Base-by-base conservation (phyloP, 2,888 invertebrate species). In the Dolichomitus sp. region DNA sequence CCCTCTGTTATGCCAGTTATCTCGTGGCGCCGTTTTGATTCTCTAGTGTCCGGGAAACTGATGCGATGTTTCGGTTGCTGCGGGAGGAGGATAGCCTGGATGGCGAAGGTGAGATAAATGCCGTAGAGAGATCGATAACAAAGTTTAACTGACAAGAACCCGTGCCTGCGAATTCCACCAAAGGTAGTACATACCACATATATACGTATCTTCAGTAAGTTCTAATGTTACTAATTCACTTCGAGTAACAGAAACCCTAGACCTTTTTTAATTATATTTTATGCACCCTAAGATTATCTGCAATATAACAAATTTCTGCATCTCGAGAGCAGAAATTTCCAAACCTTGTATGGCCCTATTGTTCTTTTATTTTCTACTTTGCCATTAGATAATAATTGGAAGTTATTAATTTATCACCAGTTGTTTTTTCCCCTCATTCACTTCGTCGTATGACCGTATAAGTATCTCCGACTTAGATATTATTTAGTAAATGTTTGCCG, bases 1-100 rank as follows among this genome's bases (percentile, higher is more conserved):
- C 68, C 73, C 72, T 72, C 75, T 80, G 83, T 83, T 83, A 83
- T 77, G 80, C 76, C 83, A 80, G 80, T 83, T 83, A 80, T 73
- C 80, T 76, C 61, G 76, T 50, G 72, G 72, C 80, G 61, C 68
- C 76, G 80, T 76, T 80, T 77, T 80, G 77, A 77, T 77, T 76
- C 72, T 76, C 59, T 27, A 33, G 40, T 72, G 76, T 59, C 68
- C 45, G 68, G 52, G 72, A 66, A 76, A 74, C 63, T 65, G 74
- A 17, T 40, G 63, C 50, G 14, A 30, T 52, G 66, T 77, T 70
- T 50, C 59, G n/a, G 63, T 69, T 69, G 50, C 17, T 11, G 33
- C 17, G 30, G 17, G 4, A 11, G 48, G 48, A 54, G 50, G 19
- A 48, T 40, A 65, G 57, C 57, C 70, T 33, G 52, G 68, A 74